Evolutionary conservation across 2,797 vertebrate genomes (phyloP).

Genomic region (Leptoclinus maculatus): DNA sequence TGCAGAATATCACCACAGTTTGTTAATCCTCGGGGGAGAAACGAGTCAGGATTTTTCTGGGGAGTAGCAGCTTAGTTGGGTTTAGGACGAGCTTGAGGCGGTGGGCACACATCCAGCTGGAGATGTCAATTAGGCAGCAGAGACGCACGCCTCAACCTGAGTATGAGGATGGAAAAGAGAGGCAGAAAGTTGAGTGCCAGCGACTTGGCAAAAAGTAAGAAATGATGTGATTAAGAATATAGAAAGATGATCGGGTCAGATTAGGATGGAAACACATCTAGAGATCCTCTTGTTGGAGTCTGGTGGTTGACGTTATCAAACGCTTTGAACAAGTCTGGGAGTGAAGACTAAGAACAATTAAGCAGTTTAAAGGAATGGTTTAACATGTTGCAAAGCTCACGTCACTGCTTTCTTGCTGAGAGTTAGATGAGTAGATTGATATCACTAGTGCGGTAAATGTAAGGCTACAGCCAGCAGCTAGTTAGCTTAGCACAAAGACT

Average conservation of each 20-base stretch:
- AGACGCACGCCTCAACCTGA: conserved; percentile 17
- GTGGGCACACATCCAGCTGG: conserved; percentile 21
- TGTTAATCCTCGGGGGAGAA: conserved; percentile 6
- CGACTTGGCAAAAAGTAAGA: background rate
- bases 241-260: conserved; percentile 11
- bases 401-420: background rate
- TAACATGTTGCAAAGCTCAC: background rate
- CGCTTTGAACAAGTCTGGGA: background rate
- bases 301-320: background rate
- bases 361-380: background rate
- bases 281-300: background rate
- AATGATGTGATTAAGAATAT: conserved; percentile 12
- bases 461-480: background rate
- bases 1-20: conserved; percentile 3
- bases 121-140: conserved; percentile 15
- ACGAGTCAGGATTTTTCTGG: conserved; percentile 2
- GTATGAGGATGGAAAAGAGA: conserved; percentile 18
- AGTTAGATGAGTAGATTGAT: conserved; percentile 1
- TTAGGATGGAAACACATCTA: background rate
- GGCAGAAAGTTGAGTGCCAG: background rate
- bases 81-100: conserved; percentile 20
- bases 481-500: background rate
- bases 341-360: background rate
- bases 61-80: conserved; percentile 13
- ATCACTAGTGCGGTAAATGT: background rate